Conservation (phyloP, 2,113 vertebrate species). For the Indicator maculatus region DNA sequence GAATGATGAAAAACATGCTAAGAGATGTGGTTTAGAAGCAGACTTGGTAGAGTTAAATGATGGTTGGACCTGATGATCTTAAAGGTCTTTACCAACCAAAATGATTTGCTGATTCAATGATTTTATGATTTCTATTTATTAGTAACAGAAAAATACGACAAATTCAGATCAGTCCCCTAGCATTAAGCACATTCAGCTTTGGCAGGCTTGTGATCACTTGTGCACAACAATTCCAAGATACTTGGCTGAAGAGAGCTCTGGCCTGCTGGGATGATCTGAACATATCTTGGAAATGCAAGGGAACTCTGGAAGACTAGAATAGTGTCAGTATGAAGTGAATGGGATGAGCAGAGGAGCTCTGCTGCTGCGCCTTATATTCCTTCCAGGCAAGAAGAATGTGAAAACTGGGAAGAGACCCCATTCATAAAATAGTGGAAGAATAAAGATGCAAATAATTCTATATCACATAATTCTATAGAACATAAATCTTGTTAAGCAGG, state of each 20-base stretch:
- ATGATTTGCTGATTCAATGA: too few relatives aligned
- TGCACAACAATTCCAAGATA: conserved; percentile 6
- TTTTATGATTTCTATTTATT: conserved; percentile 2
- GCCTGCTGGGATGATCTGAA: conserved; percentile 44
- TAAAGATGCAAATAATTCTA: conserved; percentile 23
- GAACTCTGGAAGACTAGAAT: not conserved
- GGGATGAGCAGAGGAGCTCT: not conserved
- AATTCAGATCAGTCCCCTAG: conserved; percentile 37
- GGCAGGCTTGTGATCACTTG: not conserved
- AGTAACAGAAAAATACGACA: conserved; percentile 26
- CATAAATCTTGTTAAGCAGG: not conserved
- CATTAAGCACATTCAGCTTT: conserved; percentile 36
- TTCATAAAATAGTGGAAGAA: conserved; percentile 7
- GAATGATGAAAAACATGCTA: not conserved
- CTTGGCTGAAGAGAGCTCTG: conserved; percentile 43
- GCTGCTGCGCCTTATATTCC: not conserved
- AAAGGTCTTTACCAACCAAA: too few relatives aligned
- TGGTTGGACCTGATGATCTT: too few relatives aligned
- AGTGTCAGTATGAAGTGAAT: not conserved
- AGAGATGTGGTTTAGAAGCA: too few relatives aligned
- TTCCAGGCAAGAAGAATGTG: not conserved
- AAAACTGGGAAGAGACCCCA: not conserved
- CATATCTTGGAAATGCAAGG: not conserved
- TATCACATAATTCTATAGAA: not conserved
- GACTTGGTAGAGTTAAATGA: too few relatives aligned